phyloP scores from a whole-genome alignment of 2,888 invertebrate genomes.

The Eurytoma californica region DNA sequence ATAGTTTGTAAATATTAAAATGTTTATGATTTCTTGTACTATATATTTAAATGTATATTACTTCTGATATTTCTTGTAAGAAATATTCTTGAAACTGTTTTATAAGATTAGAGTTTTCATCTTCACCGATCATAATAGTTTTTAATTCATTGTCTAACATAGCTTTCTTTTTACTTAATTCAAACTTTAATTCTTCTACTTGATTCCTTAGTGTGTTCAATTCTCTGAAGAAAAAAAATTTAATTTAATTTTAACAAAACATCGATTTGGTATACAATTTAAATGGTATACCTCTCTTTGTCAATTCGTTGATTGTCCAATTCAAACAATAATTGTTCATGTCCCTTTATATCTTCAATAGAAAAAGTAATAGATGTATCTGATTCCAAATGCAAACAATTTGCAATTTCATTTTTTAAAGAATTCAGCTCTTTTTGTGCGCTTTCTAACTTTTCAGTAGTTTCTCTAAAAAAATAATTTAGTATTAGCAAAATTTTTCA shows the following conservation, averaged over 20 bases:
- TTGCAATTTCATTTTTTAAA: conserved; percentile 47
- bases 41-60: conserved; percentile 26
- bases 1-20: background rate
- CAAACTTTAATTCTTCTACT: conserved; percentile 49
- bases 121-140: conserved; percentile 40
- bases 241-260: background rate
- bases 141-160: conserved; percentile 46
- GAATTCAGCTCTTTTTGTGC: conserved; percentile 41
- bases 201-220: conserved; percentile 48
- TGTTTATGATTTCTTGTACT: background rate
- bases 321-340: conserved; percentile 48
- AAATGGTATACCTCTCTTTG: conserved; percentile 35
- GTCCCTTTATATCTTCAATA: conserved; percentile 38
- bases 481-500: conserved; percentile 19
- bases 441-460: conserved; percentile 47
- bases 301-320: conserved; percentile 44
- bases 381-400: conserved; percentile 39
- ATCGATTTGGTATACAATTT: background rate
- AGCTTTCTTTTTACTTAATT: conserved; percentile 46
- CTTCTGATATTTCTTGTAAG: conserved; percentile 55
- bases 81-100: conserved; percentile 56
- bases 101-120: conserved; percentile 47
- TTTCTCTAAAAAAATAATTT: conserved; percentile 45
- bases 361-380: conserved; percentile 25
- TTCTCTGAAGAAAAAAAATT: conserved; percentile 41